Base-by-base conservation (phyloP, 2,797 vertebrate species). In the Phalloptychus januarius region DNA sequence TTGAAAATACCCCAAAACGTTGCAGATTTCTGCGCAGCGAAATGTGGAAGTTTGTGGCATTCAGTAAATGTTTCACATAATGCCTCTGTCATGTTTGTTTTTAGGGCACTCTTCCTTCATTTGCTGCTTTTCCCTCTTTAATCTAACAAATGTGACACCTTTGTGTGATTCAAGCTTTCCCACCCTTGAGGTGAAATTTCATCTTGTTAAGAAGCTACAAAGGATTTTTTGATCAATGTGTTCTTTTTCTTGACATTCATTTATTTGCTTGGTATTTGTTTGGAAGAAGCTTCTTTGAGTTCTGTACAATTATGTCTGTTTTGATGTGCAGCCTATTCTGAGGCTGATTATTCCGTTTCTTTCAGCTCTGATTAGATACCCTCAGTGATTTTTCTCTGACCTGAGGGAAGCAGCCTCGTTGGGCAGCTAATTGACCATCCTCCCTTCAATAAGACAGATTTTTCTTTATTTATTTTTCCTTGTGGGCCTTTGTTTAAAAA, bases 71-170 rank as follows among this genome's bases (percentile, higher is more conserved):
- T 74, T 44, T 74, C 3, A 8, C 50, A 52, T 7, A 52, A 25
- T 7, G 11, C 23, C 18, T 72, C 20, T 8, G 48, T 38, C 31
- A 36, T 48, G n/a, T 50, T 50, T 52, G 33, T 38, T 38, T 52
- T 18, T 11, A 50, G 16, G 28, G 2, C 46, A 7, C 20, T 36
- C 71, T 25, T 23, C 18, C 74, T 79, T 73, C 78, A 71, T 63
- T 77, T 25, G 2, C 72, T 73, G 8, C 54, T 73, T 89, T 88
- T 75, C 31, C 71, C 79, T 78, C 79, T 56, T 76, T n/a, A 28
- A 11, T 52, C 48, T 52, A 16, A 23, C 25, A 73, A 40, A 54
- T 40, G 23, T 54, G 11, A 50, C 23, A 42, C 33, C 48, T 54
- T 15, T 38, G 7, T 52, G 33, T 40, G 71, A 52, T 12, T 36